Percentiles rank a stretch among this genome's conserved stretches.
Evolutionary conservation across 2,797 vertebrate genomes (phyloP).

Genomic region (Lithobates pipiens): DNA sequence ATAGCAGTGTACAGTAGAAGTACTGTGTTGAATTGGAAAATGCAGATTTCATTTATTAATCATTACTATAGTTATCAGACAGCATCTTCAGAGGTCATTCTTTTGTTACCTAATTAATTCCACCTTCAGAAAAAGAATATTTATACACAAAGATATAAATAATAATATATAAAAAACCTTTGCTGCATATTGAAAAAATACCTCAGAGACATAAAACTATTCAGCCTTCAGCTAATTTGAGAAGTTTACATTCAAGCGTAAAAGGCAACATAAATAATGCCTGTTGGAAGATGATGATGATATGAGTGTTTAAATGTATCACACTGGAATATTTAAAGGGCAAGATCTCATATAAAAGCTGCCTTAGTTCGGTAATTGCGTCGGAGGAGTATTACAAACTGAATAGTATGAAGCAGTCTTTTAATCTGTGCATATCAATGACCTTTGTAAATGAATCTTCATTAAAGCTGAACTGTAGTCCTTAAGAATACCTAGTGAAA

Average conservation of each 20-base stretch:
- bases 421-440: not conserved
- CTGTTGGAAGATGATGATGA: not conserved
- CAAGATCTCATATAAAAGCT: constrained; percentile 16
- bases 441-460: not conserved
- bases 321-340: not conserved
- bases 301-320: constrained; percentile 2
- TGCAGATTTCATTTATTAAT: too few relatives aligned
- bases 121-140: not conserved
- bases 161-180: constrained; percentile 4
- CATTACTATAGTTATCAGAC: not conserved
- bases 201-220: not conserved
- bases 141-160: not conserved
- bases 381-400: not conserved
- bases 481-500: not conserved
- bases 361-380: not conserved
- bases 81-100: not conserved
- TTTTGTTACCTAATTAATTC: not conserved
- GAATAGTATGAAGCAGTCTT: not conserved
- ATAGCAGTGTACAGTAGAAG: not conserved
- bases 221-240: constrained; percentile 22
- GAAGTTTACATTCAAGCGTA: constrained; percentile 24
- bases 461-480: not conserved
- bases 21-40: not conserved
- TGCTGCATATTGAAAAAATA: constrained; percentile 3
- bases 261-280: constrained; percentile 39